A percentile compares a stretch with the other conserved stretches of the same genome.
Evolutionary conservation across 2,113 vertebrate genomes (phyloP).

Genomic region (Archocentrus centrarchus): DNA sequence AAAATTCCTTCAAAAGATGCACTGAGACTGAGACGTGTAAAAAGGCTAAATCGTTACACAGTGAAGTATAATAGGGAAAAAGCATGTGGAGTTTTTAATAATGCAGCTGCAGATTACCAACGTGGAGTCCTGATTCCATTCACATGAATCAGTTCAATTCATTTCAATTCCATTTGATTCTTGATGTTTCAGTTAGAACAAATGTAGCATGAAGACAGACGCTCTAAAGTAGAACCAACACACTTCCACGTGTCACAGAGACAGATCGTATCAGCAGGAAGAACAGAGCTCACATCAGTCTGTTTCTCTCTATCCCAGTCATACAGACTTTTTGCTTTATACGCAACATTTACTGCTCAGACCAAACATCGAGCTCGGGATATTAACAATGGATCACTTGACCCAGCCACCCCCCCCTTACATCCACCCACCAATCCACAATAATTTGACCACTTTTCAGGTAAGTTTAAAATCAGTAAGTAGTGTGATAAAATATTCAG

Average conservation of each 20-base stretch:
- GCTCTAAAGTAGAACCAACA: not conserved
- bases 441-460: not conserved
- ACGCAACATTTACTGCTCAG: not conserved
- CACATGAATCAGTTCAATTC: not conserved
- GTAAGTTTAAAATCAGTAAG: too few relatives aligned
- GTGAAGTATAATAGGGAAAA: not conserved
- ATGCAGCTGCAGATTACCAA: not conserved
- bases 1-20: not conserved
- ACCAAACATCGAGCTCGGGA: not conserved
- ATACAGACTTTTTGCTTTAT: not conserved
- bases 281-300: not conserved
- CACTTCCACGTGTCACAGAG: not conserved
- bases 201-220: not conserved
- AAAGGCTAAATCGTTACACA: not conserved
- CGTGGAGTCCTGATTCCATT: not conserved
- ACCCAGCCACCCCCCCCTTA: too few relatives aligned
- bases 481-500: too few relatives aligned
- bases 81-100: not conserved
- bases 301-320: not conserved
- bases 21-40: not conserved
- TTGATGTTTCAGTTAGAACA: not conserved
- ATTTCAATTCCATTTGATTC: not conserved
- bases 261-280: not conserved
- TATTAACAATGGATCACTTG: not conserved
- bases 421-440: not conserved